Base-by-base conservation (phyloP, 2,888 invertebrate genomes). In the Biston betularia region DNA sequence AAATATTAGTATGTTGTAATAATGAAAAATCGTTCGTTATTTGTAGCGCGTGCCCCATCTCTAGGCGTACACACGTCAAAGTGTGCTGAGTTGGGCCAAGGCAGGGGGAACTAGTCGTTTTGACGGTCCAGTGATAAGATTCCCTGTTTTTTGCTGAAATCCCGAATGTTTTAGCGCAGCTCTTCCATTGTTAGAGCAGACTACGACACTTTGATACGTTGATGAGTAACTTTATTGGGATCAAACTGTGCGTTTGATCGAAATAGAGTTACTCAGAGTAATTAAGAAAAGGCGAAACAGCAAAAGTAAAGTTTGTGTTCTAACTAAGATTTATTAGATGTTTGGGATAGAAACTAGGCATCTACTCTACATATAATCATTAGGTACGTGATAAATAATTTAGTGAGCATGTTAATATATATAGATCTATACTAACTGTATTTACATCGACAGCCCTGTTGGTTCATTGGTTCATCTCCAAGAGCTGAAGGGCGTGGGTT, bases 21-120 rank as follows among this genome's bases (percentile, higher is more conserved):
- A 38, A 9, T 38, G 24, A 10, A 42, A 44, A 42, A 1, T 49
- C 61, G 58, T 58, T 53, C 10, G 52, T 24, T 9, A 53, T 14
- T 42, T 24, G 15, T 11, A 4, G 33, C 38, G 9, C 7, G 34
- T 7, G 8, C 40, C 42, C 11, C 58, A 54, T 49, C 57, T 46
- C 62, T 62, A 58, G 4, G n/a, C 34, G 49, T 61, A 60, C 58
- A 65, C 63, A 68, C 63, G 69, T 69, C 69, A 69, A 62, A 59
- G 42, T 64, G 61, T 68, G 67, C 67, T 68, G 67, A 68, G 68
- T 61, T 56, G 65, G 65, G 65, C 65, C 59, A 63, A 58, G 62
- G 62, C 55, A 56, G 35, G 24, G 65, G 50, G 63, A 67, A 62
- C 66, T 62, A 61, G 63, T 63, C 63, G 59, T 67, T 63, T 67